A percentile compares a stretch with the other conserved stretches of the same genome.
Evolutionary conservation across 2,888 invertebrate genomes (phyloP).

Genomic region (Acholoe squamosa): DNA sequence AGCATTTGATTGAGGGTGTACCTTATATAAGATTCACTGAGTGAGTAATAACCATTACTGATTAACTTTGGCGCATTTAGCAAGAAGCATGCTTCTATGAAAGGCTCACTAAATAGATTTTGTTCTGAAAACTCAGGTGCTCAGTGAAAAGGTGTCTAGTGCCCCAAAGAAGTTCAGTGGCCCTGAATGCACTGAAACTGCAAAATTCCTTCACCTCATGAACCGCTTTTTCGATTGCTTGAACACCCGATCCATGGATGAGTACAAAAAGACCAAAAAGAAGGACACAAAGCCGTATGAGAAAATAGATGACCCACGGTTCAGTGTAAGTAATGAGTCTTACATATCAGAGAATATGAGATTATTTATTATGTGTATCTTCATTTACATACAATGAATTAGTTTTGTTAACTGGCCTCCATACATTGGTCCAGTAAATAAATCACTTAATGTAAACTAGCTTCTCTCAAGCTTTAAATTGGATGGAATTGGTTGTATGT

Average conservation of each 20-base stretch:
- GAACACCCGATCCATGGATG: neutral
- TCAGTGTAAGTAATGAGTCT: neutral
- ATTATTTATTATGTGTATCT: too few species aligned
- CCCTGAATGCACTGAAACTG: neutral
- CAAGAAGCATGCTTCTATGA: neutral
- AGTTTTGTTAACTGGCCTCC: too few species aligned
- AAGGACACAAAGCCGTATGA: neutral
- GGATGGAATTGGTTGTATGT: too few species aligned
- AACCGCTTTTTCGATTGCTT: slow-evolving; percentile 45
- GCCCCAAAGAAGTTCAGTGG: neutral
- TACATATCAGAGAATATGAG: too few species aligned
- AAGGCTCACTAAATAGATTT: neutral
- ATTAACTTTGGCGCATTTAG: too few species aligned
- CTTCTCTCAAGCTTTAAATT: too few species aligned
- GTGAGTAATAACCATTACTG: too few species aligned
- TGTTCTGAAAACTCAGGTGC: neutral
- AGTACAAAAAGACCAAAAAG: neutral
- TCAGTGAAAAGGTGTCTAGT: neutral
- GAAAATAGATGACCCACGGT: neutral
- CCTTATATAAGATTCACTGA: too few species aligned
- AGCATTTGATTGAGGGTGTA: too few species aligned
- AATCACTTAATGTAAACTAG: too few species aligned
- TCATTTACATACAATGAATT: too few species aligned
- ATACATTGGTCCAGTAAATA: too few species aligned
- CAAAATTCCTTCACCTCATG: neutral